A percentile compares a stretch with the other conserved stretches of the same genome.
Conservation (phyloP, 1,140 invertebrate species). For the Pollicipes pollicipes region DNA sequence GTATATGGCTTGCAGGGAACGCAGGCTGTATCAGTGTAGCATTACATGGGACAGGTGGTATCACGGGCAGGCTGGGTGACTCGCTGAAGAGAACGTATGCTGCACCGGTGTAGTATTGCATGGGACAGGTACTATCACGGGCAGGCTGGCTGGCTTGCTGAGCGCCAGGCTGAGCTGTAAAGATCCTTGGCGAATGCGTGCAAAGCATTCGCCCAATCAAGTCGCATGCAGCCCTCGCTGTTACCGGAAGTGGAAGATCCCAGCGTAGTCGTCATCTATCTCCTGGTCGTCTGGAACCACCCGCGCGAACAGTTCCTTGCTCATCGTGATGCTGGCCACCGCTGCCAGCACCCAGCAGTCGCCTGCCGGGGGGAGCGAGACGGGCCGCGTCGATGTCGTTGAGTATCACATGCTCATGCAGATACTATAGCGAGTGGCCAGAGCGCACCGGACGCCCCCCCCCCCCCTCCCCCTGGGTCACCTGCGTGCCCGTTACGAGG, state of each 20-base stretch:
- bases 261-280: slow-evolving; percentile 30
- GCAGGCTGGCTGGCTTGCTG: not conserved
- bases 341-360: slow-evolving; percentile 41
- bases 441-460: too few relatives aligned
- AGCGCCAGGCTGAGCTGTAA: not conserved
- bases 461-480: too few relatives aligned
- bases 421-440: too few relatives aligned
- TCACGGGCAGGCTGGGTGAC: not conserved
- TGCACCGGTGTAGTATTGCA: slow-evolving; percentile 9
- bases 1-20: not conserved
- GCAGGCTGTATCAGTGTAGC: not conserved
- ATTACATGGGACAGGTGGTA: too few relatives aligned
- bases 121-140: too few relatives aligned
- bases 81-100: not conserved
- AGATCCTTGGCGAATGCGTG: slow-evolving; percentile 6
- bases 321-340: slow-evolving; percentile 35
- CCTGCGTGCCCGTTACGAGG: too few relatives aligned
- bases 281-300: slow-evolving; percentile 34
- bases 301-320: slow-evolving; percentile 31
- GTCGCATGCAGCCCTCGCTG: slow-evolving; percentile 13
- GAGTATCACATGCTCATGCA: too few relatives aligned
- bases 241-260: slow-evolving; percentile 24
- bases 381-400: too few relatives aligned
- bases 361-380: slow-evolving; percentile 27
- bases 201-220: not conserved